Percentiles rank a stretch among this genome's conserved stretches.
Evolutionary conservation across 2,888 invertebrate genomes (phyloP).

Genomic region (Papilio gigon): DNA sequence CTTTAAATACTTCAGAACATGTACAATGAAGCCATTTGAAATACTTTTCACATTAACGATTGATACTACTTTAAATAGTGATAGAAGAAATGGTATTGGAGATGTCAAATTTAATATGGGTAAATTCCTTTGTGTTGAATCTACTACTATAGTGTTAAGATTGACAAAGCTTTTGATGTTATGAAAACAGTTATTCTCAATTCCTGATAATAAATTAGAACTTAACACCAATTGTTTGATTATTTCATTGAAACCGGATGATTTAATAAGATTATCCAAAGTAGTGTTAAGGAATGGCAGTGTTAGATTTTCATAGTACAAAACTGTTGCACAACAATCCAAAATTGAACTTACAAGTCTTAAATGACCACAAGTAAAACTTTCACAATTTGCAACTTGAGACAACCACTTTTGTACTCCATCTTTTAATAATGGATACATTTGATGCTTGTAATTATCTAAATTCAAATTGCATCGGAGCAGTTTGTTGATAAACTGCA

Average conservation of each 20-base stretch:
- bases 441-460: constrained; percentile 61
- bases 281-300: constrained; percentile 62
- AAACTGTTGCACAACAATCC: constrained; percentile 67
- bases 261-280: constrained; percentile 64
- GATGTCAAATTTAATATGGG: constrained; percentile 67
- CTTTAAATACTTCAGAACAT: constrained; percentile 68
- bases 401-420: constrained; percentile 77
- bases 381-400: constrained; percentile 66
- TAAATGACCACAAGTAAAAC: constrained; percentile 75
- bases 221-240: constrained; percentile 64
- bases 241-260: constrained; percentile 72
- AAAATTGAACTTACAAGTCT: constrained; percentile 66
- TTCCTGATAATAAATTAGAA: constrained; percentile 73
- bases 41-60: constrained; percentile 62
- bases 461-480: constrained; percentile 56
- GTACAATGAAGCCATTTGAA: constrained; percentile 67
- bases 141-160: constrained; percentile 63
- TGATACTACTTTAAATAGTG: constrained; percentile 66
- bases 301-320: constrained; percentile 59
- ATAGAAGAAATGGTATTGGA: constrained; percentile 70
- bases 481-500: constrained; percentile 72
- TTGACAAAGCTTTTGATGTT: constrained; percentile 66
- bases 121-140: constrained; percentile 65
- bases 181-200: constrained; percentile 64
- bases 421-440: constrained; percentile 69